A percentile compares a stretch with the other conserved stretches of the same genome.
These are phyloP conservation scores for Clostera curtula DNA, from an alignment of 2,888 invertebrate genomes.

Conservation along the genomic window DNA sequence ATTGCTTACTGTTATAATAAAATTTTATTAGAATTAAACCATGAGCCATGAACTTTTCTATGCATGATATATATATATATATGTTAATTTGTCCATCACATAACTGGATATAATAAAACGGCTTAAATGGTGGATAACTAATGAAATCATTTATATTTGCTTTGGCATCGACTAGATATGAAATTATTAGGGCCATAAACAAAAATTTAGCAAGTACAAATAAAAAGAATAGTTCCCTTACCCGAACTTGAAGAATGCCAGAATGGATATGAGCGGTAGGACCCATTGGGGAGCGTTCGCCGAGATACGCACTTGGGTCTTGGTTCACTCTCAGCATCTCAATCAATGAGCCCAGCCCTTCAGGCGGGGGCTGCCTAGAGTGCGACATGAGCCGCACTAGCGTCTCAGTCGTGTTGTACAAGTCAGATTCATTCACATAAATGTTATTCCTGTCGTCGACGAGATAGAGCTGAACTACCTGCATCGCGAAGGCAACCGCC, in stretches of 20 bases:
- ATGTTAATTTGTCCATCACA: too few species aligned
- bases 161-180: too few species aligned
- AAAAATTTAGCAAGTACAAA: neutral
- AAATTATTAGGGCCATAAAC: too few species aligned
- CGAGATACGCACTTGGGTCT: conserved; percentile 80
- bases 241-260: conserved; percentile 89
- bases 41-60: too few species aligned
- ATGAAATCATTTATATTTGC: too few species aligned
- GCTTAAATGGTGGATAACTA: too few species aligned
- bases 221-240: conserved; percentile 45
- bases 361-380: conserved; percentile 85
- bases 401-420: conserved; percentile 90
- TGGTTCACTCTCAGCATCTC: conserved; percentile 86
- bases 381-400: conserved; percentile 85
- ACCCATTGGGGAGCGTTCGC: conserved; percentile 85
- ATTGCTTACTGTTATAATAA: too few species aligned
- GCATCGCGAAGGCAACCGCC: conserved; percentile 93
- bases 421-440: conserved; percentile 87
- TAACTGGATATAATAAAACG: too few species aligned
- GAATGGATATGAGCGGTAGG: conserved; percentile 94
- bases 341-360: conserved; percentile 86
- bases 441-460: conserved; percentile 87
- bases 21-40: too few species aligned
- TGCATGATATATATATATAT: too few species aligned
- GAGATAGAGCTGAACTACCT: conserved; percentile 89